These are phyloP conservation scores for Prinia subflava DNA, from an alignment of 2,113 vertebrate species.

Conservation along the genomic window DNA sequence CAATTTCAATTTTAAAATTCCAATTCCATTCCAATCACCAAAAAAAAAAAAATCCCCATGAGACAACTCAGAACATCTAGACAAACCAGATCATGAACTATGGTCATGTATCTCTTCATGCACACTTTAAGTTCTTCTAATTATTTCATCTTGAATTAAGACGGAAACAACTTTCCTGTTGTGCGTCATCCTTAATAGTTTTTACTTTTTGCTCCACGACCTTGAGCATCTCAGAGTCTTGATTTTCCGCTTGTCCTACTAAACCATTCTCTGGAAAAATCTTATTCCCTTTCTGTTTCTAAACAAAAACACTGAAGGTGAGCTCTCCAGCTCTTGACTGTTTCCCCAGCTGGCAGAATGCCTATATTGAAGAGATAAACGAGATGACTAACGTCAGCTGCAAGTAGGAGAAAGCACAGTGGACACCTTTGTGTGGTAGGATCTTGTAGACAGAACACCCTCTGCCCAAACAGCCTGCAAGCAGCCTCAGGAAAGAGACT, in stretches of 20 bases:
- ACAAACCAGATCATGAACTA: neutral
- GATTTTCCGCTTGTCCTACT: neutral
- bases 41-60: neutral
- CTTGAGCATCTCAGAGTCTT: neutral
- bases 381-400: neutral
- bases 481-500: neutral
- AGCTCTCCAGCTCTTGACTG: neutral
- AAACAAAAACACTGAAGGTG: neutral
- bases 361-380: neutral
- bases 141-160: neutral
- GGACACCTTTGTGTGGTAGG: neutral
- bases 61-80: neutral
- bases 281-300: neutral
- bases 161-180: neutral
- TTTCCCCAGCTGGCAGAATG: neutral
- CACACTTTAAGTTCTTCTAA: neutral
- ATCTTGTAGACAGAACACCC: neutral
- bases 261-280: slow-evolving; percentile 9
- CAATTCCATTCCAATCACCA: neutral
- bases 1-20: neutral
- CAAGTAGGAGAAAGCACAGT: neutral
- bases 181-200: neutral
- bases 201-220: neutral
- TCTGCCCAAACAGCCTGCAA: neutral
- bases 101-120: neutral